A percentile compares a stretch with the other conserved stretches of the same genome.
These are phyloP conservation scores for Vesta saturnalis DNA, from an alignment of 2,888 invertebrate species.

Conservation along the genomic window DNA sequence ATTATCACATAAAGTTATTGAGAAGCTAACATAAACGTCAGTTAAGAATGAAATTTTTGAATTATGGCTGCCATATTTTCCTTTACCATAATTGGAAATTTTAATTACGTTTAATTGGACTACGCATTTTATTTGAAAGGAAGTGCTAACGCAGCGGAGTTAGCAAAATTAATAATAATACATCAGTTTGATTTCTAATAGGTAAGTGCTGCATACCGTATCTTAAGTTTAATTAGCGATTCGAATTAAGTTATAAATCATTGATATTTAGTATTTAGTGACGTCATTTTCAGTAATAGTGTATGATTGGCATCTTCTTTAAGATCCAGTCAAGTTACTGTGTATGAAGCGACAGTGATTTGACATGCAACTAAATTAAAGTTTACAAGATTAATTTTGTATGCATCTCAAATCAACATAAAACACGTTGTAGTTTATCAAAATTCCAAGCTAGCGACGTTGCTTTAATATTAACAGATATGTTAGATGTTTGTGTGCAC, in stretches of 20 bases:
- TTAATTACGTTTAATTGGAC: constrained; percentile 20
- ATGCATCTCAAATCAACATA: constrained; percentile 15
- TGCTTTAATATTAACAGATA: constrained; percentile 32
- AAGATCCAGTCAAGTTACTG: too few species aligned
- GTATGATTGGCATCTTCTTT: background rate
- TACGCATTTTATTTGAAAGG: too few species aligned
- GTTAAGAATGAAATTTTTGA: constrained; percentile 30
- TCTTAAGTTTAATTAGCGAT: background rate
- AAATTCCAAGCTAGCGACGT: constrained; percentile 25
- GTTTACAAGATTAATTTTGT: constrained; percentile 22
- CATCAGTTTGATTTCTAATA: too few species aligned
- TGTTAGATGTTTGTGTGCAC: constrained; percentile 24
- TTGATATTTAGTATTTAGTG: too few species aligned
- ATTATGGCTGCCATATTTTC: constrained; percentile 25
- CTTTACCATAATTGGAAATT: constrained; percentile 32
- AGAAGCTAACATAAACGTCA: constrained; percentile 27
- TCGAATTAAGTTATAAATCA: background rate
- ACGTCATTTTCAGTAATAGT: background rate
- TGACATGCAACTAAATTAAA: constrained; percentile 11
- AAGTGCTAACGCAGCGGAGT: too few species aligned
- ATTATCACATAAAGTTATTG: constrained; percentile 24
- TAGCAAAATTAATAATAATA: background rate
- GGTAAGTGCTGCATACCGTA: too few species aligned
- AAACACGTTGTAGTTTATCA: constrained; percentile 28
- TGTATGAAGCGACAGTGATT: constrained; percentile 7